These are phyloP conservation scores for Dasysyrphus albostriatus DNA, from an alignment of 2,888 invertebrate genomes.

Conservation along the genomic window DNA sequence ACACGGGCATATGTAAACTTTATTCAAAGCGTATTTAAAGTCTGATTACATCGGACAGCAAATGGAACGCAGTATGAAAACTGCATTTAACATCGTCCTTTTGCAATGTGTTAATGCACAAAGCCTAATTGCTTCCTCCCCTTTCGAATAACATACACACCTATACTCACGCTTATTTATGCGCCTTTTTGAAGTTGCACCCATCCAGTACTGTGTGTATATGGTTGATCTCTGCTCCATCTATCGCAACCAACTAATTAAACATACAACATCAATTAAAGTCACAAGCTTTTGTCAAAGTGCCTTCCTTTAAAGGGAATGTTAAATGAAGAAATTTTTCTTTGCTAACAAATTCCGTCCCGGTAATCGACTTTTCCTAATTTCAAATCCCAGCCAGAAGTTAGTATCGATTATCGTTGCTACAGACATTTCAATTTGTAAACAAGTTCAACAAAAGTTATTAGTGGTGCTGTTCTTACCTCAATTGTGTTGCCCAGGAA, in stretches of 20 bases:
- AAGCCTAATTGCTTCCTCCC: conserved; percentile 70
- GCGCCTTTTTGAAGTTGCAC: conserved; percentile 50
- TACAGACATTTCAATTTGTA: conserved; percentile 72
- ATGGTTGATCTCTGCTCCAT: neutral
- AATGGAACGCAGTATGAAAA: conserved; percentile 59
- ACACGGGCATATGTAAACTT: conserved; percentile 44
- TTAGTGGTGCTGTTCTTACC: conserved; percentile 65
- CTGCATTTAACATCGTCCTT: conserved; percentile 58
- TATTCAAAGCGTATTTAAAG: neutral
- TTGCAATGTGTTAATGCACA: conserved; percentile 68
- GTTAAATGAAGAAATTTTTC: conserved; percentile 66
- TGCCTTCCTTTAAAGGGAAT: conserved; percentile 36
- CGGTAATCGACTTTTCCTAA: conserved; percentile 33
- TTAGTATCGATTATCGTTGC: conserved; percentile 69
- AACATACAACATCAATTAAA: conserved; percentile 52
- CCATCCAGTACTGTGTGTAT: no score
- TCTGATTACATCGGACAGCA: conserved; percentile 57
- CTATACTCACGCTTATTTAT: conserved; percentile 29
- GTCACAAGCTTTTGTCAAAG: conserved; percentile 54
- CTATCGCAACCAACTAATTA: conserved; percentile 8
- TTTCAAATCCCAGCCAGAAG: conserved; percentile 20
- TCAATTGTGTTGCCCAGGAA: conserved; percentile 59
- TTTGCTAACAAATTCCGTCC: conserved; percentile 26
- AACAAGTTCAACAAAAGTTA: conserved; percentile 59
- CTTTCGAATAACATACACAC: conserved; percentile 10